Base-by-base conservation (phyloP, 2,113 vertebrate genomes). In the Peromyscus polionotus region DNA sequence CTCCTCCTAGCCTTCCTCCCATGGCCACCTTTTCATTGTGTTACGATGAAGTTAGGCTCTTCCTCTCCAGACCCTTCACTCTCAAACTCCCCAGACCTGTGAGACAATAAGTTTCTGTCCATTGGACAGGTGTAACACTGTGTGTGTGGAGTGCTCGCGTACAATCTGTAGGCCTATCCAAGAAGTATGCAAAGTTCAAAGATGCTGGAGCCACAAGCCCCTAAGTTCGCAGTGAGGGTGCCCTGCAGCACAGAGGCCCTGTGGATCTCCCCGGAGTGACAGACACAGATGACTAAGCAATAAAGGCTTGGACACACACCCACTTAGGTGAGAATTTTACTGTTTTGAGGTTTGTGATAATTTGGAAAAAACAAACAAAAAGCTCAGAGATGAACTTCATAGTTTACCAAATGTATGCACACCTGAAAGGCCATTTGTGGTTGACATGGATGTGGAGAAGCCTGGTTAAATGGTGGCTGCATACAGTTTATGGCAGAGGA, bases 11-110 rank as follows among this genome's bases (percentile, higher is more conserved):
- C 3, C 45, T 42, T 63, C 39, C 20, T 73, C 39, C 33, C 39
- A 2, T n/a, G 57, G 16, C 5, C 45, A 36, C 59, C 13, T 36
- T 20, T 28, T 31, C 4, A 11, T 5, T 1, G 0, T 48, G 31
- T 51, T 48, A 5, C 1, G 91, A n/a, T 2, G 10, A 72, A 85
- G 54, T 57, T n/a, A 2, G 33, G 10, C 26, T 5, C 8, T 22
- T 5, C 20, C 51, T 54, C n/a, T 45, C 39, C 39, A 85, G 54
- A 13, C 22, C 0, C 16, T 31, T 93, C 33, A 31, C 57, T 65
- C 57, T 75, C n/a, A 33, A 59, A 20, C 70, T 39, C 59, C 80
- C 36, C 54, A 86, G 57, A 20, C 17, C 70, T n/a, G 26, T 2
- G 45, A 65, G 70, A 24, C 54, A 73, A 61, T 45, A 20, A 19